Evolutionary conservation across 2,888 invertebrate species (phyloP).

Genomic region (Amiota communis): DNA sequence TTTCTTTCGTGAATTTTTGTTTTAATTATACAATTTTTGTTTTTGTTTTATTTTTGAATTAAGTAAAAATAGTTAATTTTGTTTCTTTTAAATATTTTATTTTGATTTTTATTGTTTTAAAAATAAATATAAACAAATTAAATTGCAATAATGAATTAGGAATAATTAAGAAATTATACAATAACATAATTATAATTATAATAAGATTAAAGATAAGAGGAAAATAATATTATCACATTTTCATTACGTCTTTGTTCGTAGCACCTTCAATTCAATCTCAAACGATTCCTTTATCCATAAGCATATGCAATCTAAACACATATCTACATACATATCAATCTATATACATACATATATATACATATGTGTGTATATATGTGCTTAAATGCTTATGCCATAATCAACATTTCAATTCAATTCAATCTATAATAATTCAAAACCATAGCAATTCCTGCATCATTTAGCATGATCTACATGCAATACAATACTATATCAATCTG

Average conservation of each 20-base stretch:
- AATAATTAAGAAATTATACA: slow-evolving; percentile 29
- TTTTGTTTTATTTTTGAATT: slow-evolving; percentile 37
- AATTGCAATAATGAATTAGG: slow-evolving; percentile 12
- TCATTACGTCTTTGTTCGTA: slow-evolving; percentile 73
- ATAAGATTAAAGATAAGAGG: slow-evolving; percentile 46
- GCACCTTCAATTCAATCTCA: slow-evolving; percentile 65
- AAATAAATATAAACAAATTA: background rate
- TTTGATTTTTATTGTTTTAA: slow-evolving; percentile 14
- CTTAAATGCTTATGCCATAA: background rate
- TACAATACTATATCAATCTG: background rate
- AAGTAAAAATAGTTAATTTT: slow-evolving; percentile 40
- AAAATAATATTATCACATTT: slow-evolving; percentile 73
- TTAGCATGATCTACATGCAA: background rate
- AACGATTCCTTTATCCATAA: background rate
- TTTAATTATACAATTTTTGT: slow-evolving; percentile 39
- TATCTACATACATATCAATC: background rate
- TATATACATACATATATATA: background rate
- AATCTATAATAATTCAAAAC: background rate
- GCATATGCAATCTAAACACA: too few species aligned
- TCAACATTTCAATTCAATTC: slow-evolving; percentile 7
- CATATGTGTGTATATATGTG: background rate
- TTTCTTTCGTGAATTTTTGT: slow-evolving; percentile 34
- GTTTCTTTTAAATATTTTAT: background rate
- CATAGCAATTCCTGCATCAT: background rate
- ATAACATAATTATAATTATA: slow-evolving; percentile 47